Base-by-base conservation (phyloP, 2,888 invertebrate genomes). In the Callosobruchus maculatus region DNA sequence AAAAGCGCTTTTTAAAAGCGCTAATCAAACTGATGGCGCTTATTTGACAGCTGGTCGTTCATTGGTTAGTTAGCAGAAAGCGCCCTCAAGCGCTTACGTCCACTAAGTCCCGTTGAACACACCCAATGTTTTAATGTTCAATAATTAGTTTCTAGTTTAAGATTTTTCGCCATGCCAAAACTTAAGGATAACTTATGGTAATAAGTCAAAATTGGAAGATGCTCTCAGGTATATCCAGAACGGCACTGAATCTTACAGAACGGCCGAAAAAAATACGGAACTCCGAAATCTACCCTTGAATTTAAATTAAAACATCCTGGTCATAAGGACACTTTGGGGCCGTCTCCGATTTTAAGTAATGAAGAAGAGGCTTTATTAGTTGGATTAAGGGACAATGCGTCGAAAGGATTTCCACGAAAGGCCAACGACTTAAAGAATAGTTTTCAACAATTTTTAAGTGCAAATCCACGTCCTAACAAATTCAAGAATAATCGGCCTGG, bases 381-480 rank as follows among this genome's bases (percentile, higher is more conserved):
- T 66, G 67, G 68, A 67, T 73, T 77, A 49, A 21, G 66, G 26
- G 74, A 77, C 22, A 21, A 73, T n/a, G 72, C 74, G 71, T 73
- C 31, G 7, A 70, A 21, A 31, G 73, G 77, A 67, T 77, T 77
- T 71, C 75, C 75, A 7, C 72, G 73, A 26, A 76, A 77, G 75
- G 74, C 72, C 71, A 70, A 74, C 49, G 74, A 76, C 71, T 72
- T 78, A 30, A 22, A 74, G 70, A 68, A 71, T 66, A 77, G 74
- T 68, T 77, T 75, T 31, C 73, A 77, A 70, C 21, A 77, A 67
- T 77, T 78, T 70, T 72, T 77, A 73, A 75, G 49, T 67, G 77
- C 75, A 21, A 71, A 71, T 66, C 49, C 49, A 20, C 20, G 71
- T 18, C 49, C 20, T 21, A 49, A 71, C 20, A 20, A 21, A 4